Conservation (phyloP, 2,888 invertebrate species). For the Deroplatys truncata region DNA sequence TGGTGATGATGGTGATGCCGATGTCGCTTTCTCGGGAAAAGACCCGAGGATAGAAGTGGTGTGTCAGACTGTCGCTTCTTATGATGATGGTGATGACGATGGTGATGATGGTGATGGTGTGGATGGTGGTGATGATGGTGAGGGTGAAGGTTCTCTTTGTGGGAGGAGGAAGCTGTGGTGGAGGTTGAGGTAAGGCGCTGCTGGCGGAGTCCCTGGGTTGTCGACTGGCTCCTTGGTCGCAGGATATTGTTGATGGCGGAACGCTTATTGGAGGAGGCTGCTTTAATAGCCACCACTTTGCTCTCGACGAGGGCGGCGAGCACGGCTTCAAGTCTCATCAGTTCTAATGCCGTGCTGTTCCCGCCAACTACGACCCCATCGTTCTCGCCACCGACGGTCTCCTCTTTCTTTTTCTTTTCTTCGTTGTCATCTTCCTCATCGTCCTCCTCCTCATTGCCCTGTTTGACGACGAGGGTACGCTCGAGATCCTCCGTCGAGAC, state of each 20-base stretch:
- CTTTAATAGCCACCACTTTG: conserved; percentile 61
- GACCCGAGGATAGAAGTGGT: conserved; percentile 26
- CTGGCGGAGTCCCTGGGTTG: conserved; percentile 36
- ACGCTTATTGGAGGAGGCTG: conserved; percentile 30
- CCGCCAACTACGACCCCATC: conserved; percentile 38
- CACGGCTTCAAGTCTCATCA: conserved; percentile 65
- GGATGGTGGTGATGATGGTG: conserved; percentile 32
- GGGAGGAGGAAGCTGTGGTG: conserved; percentile 43
- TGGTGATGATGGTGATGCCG: conserved; percentile 31
- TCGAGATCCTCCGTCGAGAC: conserved; percentile 61
- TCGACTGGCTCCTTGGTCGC: conserved; percentile 8
- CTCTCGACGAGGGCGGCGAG: conserved; percentile 67
- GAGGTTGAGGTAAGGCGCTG: conserved; percentile 46
- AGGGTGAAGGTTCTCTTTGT: conserved; percentile 41
- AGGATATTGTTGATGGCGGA: conserved; percentile 5
- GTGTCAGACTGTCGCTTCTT: conserved; percentile 28
- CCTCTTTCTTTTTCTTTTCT: conserved; percentile 10
- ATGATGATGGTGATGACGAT: conserved; percentile 37
- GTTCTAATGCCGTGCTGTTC: conserved; percentile 45
- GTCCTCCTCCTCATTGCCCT: conserved; percentile 4
- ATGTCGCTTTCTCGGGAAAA: conserved; percentile 24
- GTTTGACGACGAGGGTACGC: not conserved
- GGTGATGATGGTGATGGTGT: conserved; percentile 37
- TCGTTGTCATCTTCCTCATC: conserved; percentile 2
- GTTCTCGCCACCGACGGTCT: not conserved